These are phyloP conservation scores for Tarsius wallacei DNA, from an alignment of 2,797 vertebrate species.

Conservation along the genomic window DNA sequence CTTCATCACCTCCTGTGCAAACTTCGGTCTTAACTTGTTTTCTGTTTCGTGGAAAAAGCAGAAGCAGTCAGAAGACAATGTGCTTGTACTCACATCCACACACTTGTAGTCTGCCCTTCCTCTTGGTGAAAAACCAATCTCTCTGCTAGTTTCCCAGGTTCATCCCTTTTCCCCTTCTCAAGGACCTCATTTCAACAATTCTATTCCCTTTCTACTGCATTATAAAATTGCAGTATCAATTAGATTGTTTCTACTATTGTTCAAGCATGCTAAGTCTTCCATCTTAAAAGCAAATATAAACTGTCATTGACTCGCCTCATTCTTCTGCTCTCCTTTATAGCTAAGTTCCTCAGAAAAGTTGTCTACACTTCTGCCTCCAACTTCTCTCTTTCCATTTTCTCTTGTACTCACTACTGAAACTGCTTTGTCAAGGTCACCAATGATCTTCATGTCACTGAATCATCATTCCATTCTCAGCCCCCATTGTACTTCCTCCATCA, in stretches of 20 bases:
- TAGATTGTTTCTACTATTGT: neutral
- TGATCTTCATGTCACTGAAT: neutral
- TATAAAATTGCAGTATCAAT: neutral
- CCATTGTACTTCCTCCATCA: neutral
- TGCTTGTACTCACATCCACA: neutral
- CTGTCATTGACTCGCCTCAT: neutral
- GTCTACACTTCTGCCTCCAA: neutral
- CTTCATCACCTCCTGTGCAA: neutral
- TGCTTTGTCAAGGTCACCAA: neutral
- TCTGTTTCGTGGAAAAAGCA: neutral
- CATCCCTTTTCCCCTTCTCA: neutral
- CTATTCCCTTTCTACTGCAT: neutral
- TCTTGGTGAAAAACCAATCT: neutral
- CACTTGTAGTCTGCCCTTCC: neutral
- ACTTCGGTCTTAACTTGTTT: slow-evolving; percentile 30
- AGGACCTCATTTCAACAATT: neutral
- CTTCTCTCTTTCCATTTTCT: neutral
- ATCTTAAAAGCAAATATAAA: neutral
- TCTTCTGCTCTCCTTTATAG: neutral
- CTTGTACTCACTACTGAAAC: neutral
- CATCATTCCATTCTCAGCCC: neutral
- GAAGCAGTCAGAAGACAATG: neutral
- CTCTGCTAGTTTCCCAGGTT: neutral
- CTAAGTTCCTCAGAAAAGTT: neutral
- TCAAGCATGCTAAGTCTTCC: neutral